Percentiles rank a stretch among this genome's conserved stretches.
These are phyloP conservation scores for Malurus leucopterus DNA, from an alignment of 2,797 vertebrate genomes.

Conservation along the genomic window DNA sequence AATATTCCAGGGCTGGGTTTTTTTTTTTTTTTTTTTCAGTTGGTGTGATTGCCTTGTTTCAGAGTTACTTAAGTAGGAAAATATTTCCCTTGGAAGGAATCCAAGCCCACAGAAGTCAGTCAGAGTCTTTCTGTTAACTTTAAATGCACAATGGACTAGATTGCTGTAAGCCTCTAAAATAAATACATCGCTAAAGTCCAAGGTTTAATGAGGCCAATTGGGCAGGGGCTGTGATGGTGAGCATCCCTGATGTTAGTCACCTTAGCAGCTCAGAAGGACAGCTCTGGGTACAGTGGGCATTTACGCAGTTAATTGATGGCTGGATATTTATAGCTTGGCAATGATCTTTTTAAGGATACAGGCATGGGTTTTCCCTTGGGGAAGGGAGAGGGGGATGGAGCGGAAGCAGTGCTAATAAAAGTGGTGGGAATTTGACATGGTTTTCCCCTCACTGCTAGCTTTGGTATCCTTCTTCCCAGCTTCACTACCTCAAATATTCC, in stretches of 20 bases:
- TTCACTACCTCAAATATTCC: background rate
- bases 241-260: background rate
- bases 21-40: background rate
- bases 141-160: constrained; percentile 8
- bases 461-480: background rate
- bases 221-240: background rate
- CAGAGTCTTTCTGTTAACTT: constrained; percentile 41
- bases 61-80: constrained; percentile 59
- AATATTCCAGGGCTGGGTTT: background rate
- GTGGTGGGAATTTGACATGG: background rate
- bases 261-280: accelerated
- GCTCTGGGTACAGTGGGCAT: background rate
- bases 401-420: background rate
- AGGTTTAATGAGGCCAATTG: background rate
- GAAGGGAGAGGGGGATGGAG: background rate
- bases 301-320: background rate
- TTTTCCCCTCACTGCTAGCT: background rate
- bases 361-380: background rate
- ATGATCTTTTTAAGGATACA: constrained; percentile 10
- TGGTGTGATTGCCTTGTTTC: constrained; percentile 10
- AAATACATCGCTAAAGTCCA: background rate
- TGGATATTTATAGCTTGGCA: constrained; percentile 26
- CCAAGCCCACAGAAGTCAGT: constrained; percentile 46
- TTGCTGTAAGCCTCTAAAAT: background rate
- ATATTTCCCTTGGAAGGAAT: constrained; percentile 51